Evolutionary conservation across 2,888 invertebrate species (phyloP), one percentile per base, ranked within the genome.

Genomic region (Macrosoma leucophasiata): DNA sequence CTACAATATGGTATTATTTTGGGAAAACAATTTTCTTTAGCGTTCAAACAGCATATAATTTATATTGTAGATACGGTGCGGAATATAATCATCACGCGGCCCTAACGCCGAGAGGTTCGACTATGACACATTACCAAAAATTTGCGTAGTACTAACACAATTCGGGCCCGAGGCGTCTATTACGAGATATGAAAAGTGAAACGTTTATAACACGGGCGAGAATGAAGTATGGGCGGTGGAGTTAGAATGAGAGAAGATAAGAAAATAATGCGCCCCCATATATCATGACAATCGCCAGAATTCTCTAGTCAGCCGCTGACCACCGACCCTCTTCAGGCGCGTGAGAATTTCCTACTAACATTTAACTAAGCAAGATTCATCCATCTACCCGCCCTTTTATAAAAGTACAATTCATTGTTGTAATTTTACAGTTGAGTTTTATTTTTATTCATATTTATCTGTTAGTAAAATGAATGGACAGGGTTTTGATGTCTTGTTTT

Each of bases 161-260:
- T 68, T 64, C 50, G 46, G 52, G 60, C 66, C 63, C 59, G 58
- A 62, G 62, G 67, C 70, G 64, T 66, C 66, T 71, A 69, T 72
- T 68, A 69, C 52, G 63, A 68, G 73, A 78, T 77, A 76, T 72
- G 72, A 74, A 76, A 77, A 76, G 71, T 77, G 75, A 75, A 77
- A 69, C 77, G 76, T 69, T 77, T 74, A 76, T 77, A 79, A 79
- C 73, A 67, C 69, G 65, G 62, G 62, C 62, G 59, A 45, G 66
- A 76, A 81, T 81, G 77, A 81, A 76, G 77, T 77, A 81, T 79
- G 76, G 70, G 56, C 66, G 69, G 70, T 74, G 72, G 74, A 77
- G 79, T 75, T 76, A 81, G 78, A 77, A 75, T 76, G 75, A 77
- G 77, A 76, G 72, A 75, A 78, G 84, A 84, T 82, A 82, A 82